Evolutionary conservation across 2,113 vertebrate species (phyloP), one percentile per base, ranked within the genome.

Genomic region (Siniperca knerii): DNA sequence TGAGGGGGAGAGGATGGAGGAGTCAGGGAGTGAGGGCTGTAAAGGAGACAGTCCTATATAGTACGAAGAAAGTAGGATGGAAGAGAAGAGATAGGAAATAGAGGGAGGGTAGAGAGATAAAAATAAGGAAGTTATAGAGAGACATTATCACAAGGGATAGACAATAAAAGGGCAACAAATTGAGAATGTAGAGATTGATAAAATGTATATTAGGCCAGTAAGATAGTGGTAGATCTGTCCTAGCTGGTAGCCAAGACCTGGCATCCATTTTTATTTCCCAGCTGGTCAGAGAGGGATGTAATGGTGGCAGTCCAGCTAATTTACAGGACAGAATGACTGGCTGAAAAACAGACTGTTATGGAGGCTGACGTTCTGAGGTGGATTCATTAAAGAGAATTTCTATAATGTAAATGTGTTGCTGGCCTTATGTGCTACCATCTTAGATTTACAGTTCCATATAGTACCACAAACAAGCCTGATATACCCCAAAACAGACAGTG

Each of bases 321-420:
- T 88, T 65, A 90, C 64, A 89, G 87, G 77, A 88, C 76, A 85
- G 78, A 75, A 72, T 81, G 86, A 83, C 74, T 81, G 87, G 55
- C 69, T 69, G 69, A 77, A 61, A 75, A 82, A 75, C 70, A 87
- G 65, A 68, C 76, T 50, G 52, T 10, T 12, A 44, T 33, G 15
- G 68, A 79, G 72, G 61, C 66, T 78, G 75, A 75, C n/a, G 40
- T 62, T 82, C 65, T 72, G 75, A 86, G 81, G 72, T 65, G 62
- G 29, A 79, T 73, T 89, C 55, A 72, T 69, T 75, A 58, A 71
- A 84, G 75, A 40, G 15, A 21, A 77, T 72, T 35, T 62, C 18
- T 37, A 29, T 52, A 35, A 42, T 62, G 37, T 15, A 48, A 62
- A 73, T 60, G 46, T 62, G 44, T 42, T 37, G 62, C 25, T 70